Conservation (phyloP, 2,888 invertebrate genomes). For the Eupithecia subfuscata region DNA sequence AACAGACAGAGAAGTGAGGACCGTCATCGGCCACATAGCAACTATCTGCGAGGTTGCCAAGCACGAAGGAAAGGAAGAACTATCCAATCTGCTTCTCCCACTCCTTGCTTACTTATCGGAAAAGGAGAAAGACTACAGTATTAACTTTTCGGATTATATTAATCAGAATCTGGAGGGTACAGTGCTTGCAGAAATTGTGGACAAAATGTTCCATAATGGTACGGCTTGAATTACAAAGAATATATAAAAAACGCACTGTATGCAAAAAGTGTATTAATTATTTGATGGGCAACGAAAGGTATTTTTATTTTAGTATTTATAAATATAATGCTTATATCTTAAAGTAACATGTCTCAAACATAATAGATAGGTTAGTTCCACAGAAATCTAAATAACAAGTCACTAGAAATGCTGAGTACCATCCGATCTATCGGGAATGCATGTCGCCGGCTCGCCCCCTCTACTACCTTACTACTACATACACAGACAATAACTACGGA, state of each 20-base stretch:
- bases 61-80: conserved; percentile 56
- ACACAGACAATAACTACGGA: no score
- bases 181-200: conserved; percentile 28
- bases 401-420: no score
- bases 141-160: conserved; percentile 48
- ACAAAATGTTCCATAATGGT: conserved; percentile 44
- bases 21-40: conserved; percentile 55
- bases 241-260: not conserved
- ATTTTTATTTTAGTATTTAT: no score
- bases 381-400: no score
- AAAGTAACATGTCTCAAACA: no score
- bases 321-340: no score
- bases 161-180: conserved; percentile 28
- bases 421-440: no score
- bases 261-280: not conserved
- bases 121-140: conserved; percentile 53
- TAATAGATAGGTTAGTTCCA: no score
- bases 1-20: conserved; percentile 56
- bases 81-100: conserved; percentile 58
- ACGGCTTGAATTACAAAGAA: conserved; percentile 14
- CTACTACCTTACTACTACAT: no score
- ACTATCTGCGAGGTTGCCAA: conserved; percentile 52
- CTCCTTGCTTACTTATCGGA: conserved; percentile 65
- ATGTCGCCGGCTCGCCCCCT: no score
- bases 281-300: not conserved